Base-by-base conservation (phyloP, 2,797 vertebrate species). In the Propithecus deckenii region DNA sequence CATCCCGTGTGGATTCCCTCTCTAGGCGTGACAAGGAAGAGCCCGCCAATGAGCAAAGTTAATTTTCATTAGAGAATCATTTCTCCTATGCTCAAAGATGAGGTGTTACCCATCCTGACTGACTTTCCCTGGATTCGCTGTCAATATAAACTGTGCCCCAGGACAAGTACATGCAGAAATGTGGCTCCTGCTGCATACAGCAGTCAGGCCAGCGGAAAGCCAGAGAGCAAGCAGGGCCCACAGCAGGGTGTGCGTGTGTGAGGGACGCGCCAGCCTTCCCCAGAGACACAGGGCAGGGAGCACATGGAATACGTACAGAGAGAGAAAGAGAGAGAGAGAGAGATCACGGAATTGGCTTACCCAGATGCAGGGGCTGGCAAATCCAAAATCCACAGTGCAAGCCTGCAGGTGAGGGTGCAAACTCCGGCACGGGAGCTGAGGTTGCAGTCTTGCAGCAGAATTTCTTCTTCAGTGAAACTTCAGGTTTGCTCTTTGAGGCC, bases 1-100 rank as follows among this genome's bases (percentile, higher is more conserved):
- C 1, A 4, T 5, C 20, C 20, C 5, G 0, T 5, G 12, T 0
- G 7, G 48, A 46, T 20, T 80, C 35, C 0, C 2, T 76, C 50
- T 63, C 9, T 1, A 22, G 6, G 13, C 38, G 10, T 38, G 43
- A 71, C 12, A 15, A 69, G 76, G 43, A 65, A 6, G 20, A 5
- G 0, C 5, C 48, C 50, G 23, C 30, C 79, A 67, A 2, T 8
- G 11, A 48, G 38, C 20, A 63, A 32, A 71, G 23, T 4, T 35
- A 17, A 43, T 43, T n/a, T 71, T 28, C 59, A 35, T 25, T 12
- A 75, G 7, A 52, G 32, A 83, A 22, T n/a, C 20, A 25, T 75
- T 74, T 50, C 63, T 25, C 59, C 5, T 32, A 63, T 20, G 30
- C 28, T 78, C 46, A n/a, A 35, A 46, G 22, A 67, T 78, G 35